These are phyloP conservation scores for Chiloscyllium punctatum DNA, from an alignment of 2,797 vertebrate genomes.

Conservation along the genomic window DNA sequence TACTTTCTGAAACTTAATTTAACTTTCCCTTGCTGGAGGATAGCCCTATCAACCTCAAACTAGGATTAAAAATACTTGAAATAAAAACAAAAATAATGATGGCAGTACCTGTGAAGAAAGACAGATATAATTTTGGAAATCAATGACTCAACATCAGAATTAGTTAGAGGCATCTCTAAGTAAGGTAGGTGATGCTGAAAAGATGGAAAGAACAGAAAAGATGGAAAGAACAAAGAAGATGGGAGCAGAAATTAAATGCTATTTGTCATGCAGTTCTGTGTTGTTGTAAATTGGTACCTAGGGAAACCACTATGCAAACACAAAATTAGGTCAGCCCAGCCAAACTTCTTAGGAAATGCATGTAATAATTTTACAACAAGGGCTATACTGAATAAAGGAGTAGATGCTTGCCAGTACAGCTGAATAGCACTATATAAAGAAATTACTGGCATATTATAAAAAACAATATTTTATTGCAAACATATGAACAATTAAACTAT, in stretches of 20 bases:
- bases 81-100: too few relatives aligned
- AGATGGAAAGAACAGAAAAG: too few relatives aligned
- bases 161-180: neutral
- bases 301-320: neutral
- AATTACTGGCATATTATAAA: neutral
- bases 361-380: neutral
- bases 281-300: neutral
- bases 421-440: neutral
- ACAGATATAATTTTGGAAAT: neutral
- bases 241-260: neutral
- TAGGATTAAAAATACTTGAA: too few relatives aligned
- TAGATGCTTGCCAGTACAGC: neutral
- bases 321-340: neutral
- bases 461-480: neutral
- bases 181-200: too few relatives aligned
- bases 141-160: neutral
- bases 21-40: neutral
- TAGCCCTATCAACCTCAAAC: neutral
- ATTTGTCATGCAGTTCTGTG: neutral
- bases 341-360: neutral
- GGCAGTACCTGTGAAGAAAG: too few relatives aligned
- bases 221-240: too few relatives aligned
- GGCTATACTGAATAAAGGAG: neutral
- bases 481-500: neutral
- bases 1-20: neutral